Evolutionary conservation across 35 echinoderm and acorn worm species (phyloP).

Genomic region (Hemicentrotus pulcherrimus): DNA sequence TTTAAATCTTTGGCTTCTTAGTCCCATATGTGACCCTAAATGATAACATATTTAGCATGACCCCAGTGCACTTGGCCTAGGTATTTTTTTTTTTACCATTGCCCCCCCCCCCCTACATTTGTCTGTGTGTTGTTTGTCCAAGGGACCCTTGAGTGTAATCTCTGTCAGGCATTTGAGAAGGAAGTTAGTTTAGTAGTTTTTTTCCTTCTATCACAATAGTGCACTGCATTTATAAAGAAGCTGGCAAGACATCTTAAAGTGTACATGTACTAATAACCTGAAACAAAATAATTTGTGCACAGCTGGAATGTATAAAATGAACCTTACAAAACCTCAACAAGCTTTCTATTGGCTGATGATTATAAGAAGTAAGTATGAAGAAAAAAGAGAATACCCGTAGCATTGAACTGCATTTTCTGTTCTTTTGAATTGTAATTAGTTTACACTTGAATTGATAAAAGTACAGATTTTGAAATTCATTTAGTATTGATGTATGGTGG

Average conservation of each 20-base stretch:
- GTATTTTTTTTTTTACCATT: background rate
- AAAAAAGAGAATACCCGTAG: too few relatives aligned
- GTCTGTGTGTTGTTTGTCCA: background rate
- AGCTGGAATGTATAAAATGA: too few relatives aligned
- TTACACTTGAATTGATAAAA: background rate
- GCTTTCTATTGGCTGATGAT: too few relatives aligned
- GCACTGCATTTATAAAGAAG: background rate
- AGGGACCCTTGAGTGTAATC: background rate
- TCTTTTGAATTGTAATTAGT: too few relatives aligned
- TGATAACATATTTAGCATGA: slow-evolving; percentile 15
- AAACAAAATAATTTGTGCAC: too few relatives aligned
- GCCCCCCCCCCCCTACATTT: background rate
- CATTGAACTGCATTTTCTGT: too few relatives aligned
- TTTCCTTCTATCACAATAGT: background rate
- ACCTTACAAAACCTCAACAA: too few relatives aligned
- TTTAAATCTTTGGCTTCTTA: background rate
- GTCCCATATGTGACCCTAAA: slow-evolving; percentile 43
- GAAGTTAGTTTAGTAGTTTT: background rate
- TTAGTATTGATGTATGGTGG: background rate
- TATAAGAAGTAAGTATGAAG: too few relatives aligned
- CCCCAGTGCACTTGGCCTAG: slow-evolving; percentile 23
- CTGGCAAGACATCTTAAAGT: background rate
- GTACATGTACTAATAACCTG: too few relatives aligned
- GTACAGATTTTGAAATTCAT: background rate
- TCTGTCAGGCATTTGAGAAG: background rate